Conservation (phyloP, 2,797 vertebrate species). For the Lepilemur ruficaudatus region DNA sequence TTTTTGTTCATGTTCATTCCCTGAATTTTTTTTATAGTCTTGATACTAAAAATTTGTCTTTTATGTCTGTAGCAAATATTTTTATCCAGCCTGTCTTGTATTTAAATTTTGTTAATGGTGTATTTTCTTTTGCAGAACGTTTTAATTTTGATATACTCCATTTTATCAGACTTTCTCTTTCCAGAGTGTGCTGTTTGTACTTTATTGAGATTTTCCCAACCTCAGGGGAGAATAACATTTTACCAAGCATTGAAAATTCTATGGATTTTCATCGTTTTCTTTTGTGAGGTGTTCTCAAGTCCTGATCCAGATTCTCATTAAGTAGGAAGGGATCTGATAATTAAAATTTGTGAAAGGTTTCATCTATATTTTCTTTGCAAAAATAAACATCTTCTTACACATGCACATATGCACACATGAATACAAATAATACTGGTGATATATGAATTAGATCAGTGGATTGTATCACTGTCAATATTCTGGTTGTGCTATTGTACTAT, state of each 20-base stretch:
- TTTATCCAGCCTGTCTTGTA: neutral
- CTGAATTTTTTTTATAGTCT: neutral
- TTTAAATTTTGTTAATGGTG: neutral
- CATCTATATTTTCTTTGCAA: neutral
- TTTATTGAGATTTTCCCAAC: neutral
- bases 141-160: constrained; percentile 3
- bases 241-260: neutral
- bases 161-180: neutral
- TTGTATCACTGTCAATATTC: neutral
- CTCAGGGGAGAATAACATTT: neutral
- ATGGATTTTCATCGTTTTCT: neutral
- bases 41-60: neutral
- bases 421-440: neutral
- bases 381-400: neutral
- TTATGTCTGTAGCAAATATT: neutral
- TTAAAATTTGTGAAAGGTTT: neutral
- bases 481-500: neutral
- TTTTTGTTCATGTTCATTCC: constrained; percentile 23
- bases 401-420: neutral
- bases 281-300: neutral
- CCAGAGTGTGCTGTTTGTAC: neutral
- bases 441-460: neutral
- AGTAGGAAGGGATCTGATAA: neutral
- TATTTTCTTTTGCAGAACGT: neutral
- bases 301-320: neutral